Evolutionary conservation across 2,888 invertebrate genomes (phyloP).

Genomic region (Noctua comes): DNA sequence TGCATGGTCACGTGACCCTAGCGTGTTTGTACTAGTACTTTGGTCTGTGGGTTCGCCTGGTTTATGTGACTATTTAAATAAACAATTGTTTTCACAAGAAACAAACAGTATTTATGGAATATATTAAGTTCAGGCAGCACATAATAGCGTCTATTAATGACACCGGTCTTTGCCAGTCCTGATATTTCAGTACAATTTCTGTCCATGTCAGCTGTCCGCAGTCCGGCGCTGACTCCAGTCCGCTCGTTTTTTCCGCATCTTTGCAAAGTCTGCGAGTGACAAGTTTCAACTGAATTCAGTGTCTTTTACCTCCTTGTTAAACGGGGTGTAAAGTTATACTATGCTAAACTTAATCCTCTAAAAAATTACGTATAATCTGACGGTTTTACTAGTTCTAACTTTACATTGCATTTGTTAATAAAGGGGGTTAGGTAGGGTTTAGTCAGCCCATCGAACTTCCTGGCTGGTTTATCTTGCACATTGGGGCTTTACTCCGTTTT

Average conservation of each 20-base stretch:
- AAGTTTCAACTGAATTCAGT: neutral
- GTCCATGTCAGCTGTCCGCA: no score
- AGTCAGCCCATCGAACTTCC: neutral
- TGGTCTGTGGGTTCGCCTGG: neutral
- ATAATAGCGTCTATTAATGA: neutral
- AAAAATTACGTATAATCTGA: neutral
- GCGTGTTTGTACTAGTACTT: neutral
- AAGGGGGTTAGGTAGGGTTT: neutral
- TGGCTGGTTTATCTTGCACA: neutral
- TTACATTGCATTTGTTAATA: neutral
- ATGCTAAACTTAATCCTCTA: neutral
- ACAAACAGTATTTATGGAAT: neutral
- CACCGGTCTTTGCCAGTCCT: no score
- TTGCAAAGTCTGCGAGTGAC: neutral
- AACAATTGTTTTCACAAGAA: neutral
- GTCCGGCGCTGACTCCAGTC: no score
- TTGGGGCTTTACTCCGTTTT: neutral
- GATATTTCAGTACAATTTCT: neutral
- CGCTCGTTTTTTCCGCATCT: neutral
- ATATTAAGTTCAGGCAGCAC: neutral
- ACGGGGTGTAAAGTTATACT: neutral
- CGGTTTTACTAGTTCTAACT: neutral
- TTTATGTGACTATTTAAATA: neutral
- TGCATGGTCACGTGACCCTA: slow-evolving; percentile 3
- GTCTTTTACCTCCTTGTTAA: neutral